These are phyloP conservation scores for Calyptomena viridis DNA, from an alignment of 2,113 vertebrate genomes.

Conservation along the genomic window DNA sequence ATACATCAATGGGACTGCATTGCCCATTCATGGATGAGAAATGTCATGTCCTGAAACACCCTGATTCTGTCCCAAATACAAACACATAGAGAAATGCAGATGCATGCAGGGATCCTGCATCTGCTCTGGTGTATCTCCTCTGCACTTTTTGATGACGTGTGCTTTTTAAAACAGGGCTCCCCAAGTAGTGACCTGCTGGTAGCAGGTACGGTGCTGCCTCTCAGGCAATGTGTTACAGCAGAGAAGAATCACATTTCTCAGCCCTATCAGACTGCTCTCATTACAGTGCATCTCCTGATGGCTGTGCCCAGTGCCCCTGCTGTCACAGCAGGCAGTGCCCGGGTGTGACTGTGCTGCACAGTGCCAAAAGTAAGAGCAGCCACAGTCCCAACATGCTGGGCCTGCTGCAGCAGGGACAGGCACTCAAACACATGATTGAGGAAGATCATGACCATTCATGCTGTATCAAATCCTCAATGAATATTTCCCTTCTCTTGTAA, in stretches of 20 bases:
- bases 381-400: not conserved
- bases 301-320: not conserved
- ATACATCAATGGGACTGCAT: not conserved
- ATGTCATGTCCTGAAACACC: not conserved
- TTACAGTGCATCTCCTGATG: not conserved
- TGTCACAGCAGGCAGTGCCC: not conserved
- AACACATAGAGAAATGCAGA: not conserved
- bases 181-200: not conserved
- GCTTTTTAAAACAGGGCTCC: not conserved
- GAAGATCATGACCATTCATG: not conserved
- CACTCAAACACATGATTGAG: not conserved
- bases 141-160: not conserved
- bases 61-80: not conserved
- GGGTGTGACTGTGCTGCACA: not conserved
- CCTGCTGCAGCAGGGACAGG: not conserved
- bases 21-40: not conserved
- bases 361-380: not conserved
- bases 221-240: not conserved
- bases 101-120: not conserved
- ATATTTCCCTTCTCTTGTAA: not conserved
- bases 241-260: not conserved
- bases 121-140: not conserved
- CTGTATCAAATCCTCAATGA: not conserved
- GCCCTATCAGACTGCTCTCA: not conserved
- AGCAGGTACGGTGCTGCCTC: not conserved